These are phyloP conservation scores for Colius striatus DNA, from an alignment of 2,113 vertebrate species.

Conservation along the genomic window DNA sequence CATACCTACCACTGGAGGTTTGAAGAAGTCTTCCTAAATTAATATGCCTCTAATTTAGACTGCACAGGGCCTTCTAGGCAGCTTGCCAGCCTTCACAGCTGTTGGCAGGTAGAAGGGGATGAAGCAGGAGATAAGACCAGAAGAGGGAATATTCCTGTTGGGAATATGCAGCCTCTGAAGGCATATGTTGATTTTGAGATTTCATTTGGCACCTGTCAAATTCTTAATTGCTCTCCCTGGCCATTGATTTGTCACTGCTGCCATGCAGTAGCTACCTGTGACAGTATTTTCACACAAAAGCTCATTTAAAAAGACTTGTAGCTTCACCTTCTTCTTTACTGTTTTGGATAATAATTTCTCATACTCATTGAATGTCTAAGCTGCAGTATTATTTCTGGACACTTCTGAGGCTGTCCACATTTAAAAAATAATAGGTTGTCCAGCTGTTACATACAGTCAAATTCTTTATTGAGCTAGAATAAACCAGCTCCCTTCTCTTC, in stretches of 20 bases:
- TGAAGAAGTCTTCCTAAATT: constrained; percentile 12
- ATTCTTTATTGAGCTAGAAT: constrained; percentile 23
- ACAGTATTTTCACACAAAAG: background rate
- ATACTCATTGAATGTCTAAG: background rate
- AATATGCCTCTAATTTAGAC: background rate
- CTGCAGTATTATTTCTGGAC: constrained; percentile 1
- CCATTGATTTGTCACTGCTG: background rate
- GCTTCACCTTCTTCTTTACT: background rate
- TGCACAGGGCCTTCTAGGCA: background rate
- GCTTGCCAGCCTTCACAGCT: background rate
- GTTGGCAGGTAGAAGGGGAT: constrained; percentile 21
- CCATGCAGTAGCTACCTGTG: background rate
- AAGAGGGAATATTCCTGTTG: background rate
- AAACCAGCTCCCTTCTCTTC: background rate
- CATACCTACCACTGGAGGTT: background rate
- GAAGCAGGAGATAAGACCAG: background rate
- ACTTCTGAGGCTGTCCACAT: background rate
- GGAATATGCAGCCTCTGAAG: background rate
- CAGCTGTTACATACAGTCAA: constrained; percentile 15
- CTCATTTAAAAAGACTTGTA: background rate
- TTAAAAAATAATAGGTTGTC: background rate
- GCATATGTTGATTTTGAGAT: background rate
- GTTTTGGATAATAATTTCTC: background rate
- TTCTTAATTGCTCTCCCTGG: background rate
- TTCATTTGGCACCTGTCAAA: background rate